phyloP scores from a whole-genome alignment of 2,113 vertebrate genomes.

The Passerina amoena region DNA sequence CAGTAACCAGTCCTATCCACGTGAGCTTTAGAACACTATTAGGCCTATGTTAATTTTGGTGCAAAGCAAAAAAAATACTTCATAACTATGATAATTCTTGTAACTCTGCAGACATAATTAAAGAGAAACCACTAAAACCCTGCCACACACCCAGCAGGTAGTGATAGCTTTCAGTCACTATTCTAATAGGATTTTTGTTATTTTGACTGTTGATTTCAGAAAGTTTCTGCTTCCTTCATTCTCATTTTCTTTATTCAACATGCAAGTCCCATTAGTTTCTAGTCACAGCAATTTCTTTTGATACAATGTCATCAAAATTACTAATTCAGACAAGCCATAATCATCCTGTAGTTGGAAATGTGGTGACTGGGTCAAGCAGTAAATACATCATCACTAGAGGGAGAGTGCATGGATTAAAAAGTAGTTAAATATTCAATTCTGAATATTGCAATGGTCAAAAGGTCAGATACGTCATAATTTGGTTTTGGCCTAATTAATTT shows the following conservation, averaged over 20 bases:
- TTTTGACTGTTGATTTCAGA: neutral
- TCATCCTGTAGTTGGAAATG: neutral
- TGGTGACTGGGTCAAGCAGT: neutral
- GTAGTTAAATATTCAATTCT: neutral
- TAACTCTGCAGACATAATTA: neutral
- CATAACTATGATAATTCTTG: neutral
- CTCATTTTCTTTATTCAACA: neutral
- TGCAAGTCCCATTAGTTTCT: neutral
- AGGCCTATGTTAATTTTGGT: neutral
- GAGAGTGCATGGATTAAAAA: neutral
- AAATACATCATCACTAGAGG: neutral
- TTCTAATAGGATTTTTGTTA: neutral
- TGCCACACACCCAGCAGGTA: neutral
- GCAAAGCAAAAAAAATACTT: neutral
- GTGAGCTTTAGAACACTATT: neutral
- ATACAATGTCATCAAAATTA: neutral
- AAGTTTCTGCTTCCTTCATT: neutral
- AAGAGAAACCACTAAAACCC: neutral
- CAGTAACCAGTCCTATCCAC: neutral
- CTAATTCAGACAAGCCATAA: neutral
- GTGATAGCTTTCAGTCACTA: neutral
- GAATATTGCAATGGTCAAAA: neutral
- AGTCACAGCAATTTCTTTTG: neutral
- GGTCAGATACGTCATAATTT: neutral
- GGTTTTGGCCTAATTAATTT: neutral